These are phyloP conservation scores for Silurus meridionalis DNA, from an alignment of 2,113 vertebrate genomes.

Conservation along the genomic window DNA sequence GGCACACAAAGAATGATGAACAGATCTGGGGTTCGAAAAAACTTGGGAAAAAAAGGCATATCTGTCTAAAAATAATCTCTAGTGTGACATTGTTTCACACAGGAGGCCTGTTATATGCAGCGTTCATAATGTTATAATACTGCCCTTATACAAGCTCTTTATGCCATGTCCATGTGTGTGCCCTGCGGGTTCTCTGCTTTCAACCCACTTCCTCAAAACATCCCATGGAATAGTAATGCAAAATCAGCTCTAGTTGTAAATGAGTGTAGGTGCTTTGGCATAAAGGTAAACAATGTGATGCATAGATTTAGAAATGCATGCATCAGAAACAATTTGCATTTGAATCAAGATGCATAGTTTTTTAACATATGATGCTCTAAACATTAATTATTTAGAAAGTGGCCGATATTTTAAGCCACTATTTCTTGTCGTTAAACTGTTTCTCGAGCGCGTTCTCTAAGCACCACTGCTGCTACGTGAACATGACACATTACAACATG, in stretches of 20 bases:
- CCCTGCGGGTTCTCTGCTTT: neutral
- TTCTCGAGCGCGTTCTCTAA: too few species aligned
- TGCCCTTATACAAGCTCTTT: neutral
- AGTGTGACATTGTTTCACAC: slow-evolving; percentile 27
- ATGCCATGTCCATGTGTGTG: neutral
- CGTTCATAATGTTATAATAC: neutral
- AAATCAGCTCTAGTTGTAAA: too few species aligned
- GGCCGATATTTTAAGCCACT: too few species aligned
- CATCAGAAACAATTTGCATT: too few species aligned
- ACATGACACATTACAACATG: too few species aligned
- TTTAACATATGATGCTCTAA: too few species aligned
- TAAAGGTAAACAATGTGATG: too few species aligned
- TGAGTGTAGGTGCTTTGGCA: neutral
- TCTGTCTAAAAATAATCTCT: slow-evolving; percentile 44
- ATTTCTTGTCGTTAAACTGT: too few species aligned
- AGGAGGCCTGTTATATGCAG: neutral
- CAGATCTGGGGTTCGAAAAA: slow-evolving; percentile 37
- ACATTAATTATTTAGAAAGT: too few species aligned
- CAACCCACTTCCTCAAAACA: neutral
- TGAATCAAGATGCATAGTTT: too few species aligned
- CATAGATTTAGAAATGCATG: too few species aligned
- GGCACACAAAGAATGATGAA: slow-evolving; percentile 49
- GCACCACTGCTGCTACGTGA: too few species aligned
- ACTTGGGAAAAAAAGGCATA: slow-evolving; percentile 20
- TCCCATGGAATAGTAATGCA: neutral